Conservation (phyloP, 1,140 invertebrate species). For the Potamilus streckersoni region DNA sequence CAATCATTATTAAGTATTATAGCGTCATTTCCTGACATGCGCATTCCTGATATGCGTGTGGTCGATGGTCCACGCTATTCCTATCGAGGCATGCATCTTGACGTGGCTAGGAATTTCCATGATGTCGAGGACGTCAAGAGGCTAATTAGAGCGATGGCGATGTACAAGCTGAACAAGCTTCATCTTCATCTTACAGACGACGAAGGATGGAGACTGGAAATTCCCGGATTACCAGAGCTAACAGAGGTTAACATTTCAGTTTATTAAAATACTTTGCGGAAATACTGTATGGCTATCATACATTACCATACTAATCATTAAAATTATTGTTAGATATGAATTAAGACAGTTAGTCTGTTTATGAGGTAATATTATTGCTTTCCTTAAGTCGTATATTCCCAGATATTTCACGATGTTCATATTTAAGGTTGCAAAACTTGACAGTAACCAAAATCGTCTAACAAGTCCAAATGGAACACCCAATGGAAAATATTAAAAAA, state of each 20-base stretch:
- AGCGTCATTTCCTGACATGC: constrained; percentile 11
- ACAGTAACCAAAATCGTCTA: too few relatives aligned
- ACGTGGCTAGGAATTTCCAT: constrained; percentile 49
- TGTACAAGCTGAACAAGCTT: constrained; percentile 54
- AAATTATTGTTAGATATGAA: too few relatives aligned
- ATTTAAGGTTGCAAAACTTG: too few relatives aligned
- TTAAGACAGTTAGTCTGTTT: too few relatives aligned
- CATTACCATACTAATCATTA: too few relatives aligned
- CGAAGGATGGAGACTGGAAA: constrained; percentile 54
- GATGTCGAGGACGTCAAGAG: constrained; percentile 26
- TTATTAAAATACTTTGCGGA: too few relatives aligned
- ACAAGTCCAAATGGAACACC: too few relatives aligned
- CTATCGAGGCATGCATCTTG: constrained; percentile 59
- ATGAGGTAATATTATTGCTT: too few relatives aligned
- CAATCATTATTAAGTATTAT: constrained; percentile 46
- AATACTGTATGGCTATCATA: too few relatives aligned
- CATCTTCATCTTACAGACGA: constrained; percentile 56
- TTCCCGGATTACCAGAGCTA: constrained; percentile 43
- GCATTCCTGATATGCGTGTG: constrained; percentile 35
- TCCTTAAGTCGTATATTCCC: too few relatives aligned
- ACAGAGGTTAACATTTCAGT: constrained; percentile 33
- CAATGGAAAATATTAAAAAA: too few relatives aligned
- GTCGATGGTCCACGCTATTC: constrained; percentile 55
- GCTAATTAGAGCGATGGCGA: constrained; percentile 45
- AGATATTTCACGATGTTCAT: too few relatives aligned